Conservation (phyloP, 1,140 invertebrate species). For the Drosophila nigrodunni region DNA sequence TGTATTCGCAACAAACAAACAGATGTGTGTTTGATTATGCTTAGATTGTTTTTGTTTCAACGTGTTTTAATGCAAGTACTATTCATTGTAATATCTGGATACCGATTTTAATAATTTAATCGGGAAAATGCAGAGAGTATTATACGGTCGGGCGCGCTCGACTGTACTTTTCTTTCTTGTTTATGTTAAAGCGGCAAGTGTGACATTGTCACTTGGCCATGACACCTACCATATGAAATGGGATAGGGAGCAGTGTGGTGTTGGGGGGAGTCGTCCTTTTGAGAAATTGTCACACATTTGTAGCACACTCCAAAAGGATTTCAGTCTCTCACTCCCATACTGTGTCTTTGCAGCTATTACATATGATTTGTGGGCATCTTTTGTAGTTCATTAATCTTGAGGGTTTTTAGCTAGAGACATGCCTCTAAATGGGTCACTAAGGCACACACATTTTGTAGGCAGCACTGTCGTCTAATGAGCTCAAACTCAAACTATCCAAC, state of each 20-base stretch:
- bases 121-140: too few relatives aligned
- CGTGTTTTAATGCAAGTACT: too few relatives aligned
- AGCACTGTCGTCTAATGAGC: slow-evolving; percentile 36
- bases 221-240: slow-evolving; percentile 53
- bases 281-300: slow-evolving; percentile 81
- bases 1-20: too few relatives aligned
- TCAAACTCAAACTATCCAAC: neutral
- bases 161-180: too few relatives aligned
- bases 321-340: neutral
- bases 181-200: slow-evolving; percentile 66
- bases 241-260: slow-evolving; percentile 6
- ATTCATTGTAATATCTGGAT: too few relatives aligned
- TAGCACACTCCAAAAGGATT: slow-evolving; percentile 31
- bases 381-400: slow-evolving; percentile 79
- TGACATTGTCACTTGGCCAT: slow-evolving; percentile 78
- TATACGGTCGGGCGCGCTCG: too few relatives aligned
- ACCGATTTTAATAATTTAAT: too few relatives aligned
- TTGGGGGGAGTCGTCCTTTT: slow-evolving; percentile 47
- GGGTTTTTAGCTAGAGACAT: slow-evolving; percentile 17
- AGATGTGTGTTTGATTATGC: too few relatives aligned
- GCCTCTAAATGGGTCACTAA: slow-evolving; percentile 64
- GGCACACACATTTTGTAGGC: slow-evolving; percentile 36
- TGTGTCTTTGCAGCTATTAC: slow-evolving; percentile 48
- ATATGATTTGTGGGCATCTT: slow-evolving; percentile 78
- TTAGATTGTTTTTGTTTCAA: too few relatives aligned